These are phyloP conservation scores for Dromaius novaehollandiae DNA, from an alignment of 2,113 vertebrate genomes.

Conservation along the genomic window DNA sequence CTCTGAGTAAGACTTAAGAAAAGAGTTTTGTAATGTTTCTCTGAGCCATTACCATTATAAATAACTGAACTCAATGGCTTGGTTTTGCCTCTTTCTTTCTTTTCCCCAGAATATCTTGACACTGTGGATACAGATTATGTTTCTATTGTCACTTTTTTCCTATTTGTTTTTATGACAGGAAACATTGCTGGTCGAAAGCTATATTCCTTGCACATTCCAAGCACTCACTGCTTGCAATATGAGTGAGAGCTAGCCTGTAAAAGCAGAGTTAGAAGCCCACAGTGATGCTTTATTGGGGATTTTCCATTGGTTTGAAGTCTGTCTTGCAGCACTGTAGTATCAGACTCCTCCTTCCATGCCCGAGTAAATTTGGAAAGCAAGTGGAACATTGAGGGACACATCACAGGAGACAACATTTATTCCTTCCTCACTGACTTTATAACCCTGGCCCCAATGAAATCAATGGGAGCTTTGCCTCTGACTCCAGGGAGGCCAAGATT, in stretches of 20 bases:
- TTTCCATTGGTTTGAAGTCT: background rate
- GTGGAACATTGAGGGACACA: background rate
- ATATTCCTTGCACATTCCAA: background rate
- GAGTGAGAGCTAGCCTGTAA: background rate
- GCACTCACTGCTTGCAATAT: background rate
- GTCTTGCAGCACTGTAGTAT: background rate
- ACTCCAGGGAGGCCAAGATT: background rate
- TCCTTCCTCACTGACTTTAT: background rate
- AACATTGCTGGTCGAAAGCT: background rate
- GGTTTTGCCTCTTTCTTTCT: background rate
- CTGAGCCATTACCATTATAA: background rate
- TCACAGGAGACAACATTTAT: background rate
- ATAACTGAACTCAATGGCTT: background rate
- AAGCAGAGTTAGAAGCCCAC: background rate
- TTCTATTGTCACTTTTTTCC: background rate
- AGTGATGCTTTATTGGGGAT: background rate
- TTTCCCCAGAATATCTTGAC: background rate
- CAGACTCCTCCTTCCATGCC: background rate
- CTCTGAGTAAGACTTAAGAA: background rate
- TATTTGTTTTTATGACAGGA: background rate
- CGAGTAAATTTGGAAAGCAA: background rate
- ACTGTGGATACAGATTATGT: background rate
- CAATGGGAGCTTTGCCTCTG: background rate
- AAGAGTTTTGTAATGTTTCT: background rate
- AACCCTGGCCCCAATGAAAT: background rate